Conservation (phyloP, 2,888 invertebrate species). For the Metellina segmentata region DNA sequence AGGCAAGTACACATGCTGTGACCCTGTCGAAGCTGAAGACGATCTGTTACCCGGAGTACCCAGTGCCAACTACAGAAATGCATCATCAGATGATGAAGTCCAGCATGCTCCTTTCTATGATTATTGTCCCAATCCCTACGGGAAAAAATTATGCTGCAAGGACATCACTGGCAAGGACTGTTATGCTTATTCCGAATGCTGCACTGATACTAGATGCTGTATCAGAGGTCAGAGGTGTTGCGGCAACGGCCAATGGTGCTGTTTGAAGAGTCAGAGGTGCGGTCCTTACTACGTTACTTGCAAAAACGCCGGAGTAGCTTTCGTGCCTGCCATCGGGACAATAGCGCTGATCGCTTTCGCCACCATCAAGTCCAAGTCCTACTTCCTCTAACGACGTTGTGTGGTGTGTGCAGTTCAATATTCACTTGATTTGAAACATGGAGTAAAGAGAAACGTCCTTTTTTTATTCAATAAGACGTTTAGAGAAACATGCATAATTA, state of each 20-base stretch:
- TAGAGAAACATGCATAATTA: too few relatives aligned
- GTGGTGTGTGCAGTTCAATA: neutral
- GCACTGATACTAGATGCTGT: neutral
- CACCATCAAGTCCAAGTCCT: neutral
- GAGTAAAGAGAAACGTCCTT: too few relatives aligned
- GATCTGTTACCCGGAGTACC: neutral
- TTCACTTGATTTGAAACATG: neutral
- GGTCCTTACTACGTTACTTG: neutral
- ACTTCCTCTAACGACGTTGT: too few relatives aligned
- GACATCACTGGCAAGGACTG: neutral
- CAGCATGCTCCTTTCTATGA: neutral
- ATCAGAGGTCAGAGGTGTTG: neutral
- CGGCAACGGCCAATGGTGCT: neutral
- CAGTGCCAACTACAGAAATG: neutral
- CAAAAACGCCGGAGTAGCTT: neutral
- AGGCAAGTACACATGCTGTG: neutral
- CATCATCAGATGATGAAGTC: neutral
- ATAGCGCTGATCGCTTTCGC: too few relatives aligned
- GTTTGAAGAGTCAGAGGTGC: neutral
- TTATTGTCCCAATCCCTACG: neutral
- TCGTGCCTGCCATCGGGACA: too few relatives aligned
- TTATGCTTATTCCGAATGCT: neutral
- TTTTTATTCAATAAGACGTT: too few relatives aligned
- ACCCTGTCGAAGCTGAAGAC: neutral
- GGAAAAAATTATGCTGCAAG: neutral